These are phyloP conservation scores for Motacilla alba DNA, from an alignment of 2,113 vertebrate species.

Conservation along the genomic window DNA sequence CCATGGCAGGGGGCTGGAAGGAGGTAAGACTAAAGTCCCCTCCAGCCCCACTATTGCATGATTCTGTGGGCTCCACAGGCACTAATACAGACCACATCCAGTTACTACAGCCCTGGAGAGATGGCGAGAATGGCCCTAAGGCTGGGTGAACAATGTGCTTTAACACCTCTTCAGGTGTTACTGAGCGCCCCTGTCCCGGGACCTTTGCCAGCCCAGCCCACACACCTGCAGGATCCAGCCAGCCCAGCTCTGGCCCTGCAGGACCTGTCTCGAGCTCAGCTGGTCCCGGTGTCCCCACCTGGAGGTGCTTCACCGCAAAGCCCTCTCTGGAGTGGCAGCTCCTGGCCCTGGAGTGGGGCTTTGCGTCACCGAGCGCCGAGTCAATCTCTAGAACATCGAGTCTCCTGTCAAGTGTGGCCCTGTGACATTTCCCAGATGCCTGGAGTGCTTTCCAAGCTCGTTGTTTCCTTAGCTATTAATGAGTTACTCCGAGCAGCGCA, in stretches of 20 bases:
- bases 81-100: accelerated
- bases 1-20: neutral
- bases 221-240: neutral
- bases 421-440: neutral
- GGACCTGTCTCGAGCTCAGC: neutral
- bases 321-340: neutral
- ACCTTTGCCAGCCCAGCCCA: neutral
- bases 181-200: neutral
- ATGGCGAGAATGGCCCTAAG: accelerated
- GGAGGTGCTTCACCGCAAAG: neutral
- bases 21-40: neutral
- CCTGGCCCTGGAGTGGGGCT: neutral
- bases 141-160: neutral
- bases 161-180: neutral
- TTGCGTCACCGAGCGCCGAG: neutral
- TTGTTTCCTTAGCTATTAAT: neutral
- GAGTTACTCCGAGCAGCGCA: neutral
- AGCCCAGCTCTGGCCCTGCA: neutral
- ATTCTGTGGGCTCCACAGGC: neutral
- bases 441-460: neutral
- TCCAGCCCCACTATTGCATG: neutral
- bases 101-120: neutral
- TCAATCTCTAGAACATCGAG: neutral
- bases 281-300: accelerated
- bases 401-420: neutral